A percentile compares a stretch with the other conserved stretches of the same genome.
phyloP scores from a whole-genome alignment of 64 coral and sea anemone species.

The Catalaphyllia jardinei region DNA sequence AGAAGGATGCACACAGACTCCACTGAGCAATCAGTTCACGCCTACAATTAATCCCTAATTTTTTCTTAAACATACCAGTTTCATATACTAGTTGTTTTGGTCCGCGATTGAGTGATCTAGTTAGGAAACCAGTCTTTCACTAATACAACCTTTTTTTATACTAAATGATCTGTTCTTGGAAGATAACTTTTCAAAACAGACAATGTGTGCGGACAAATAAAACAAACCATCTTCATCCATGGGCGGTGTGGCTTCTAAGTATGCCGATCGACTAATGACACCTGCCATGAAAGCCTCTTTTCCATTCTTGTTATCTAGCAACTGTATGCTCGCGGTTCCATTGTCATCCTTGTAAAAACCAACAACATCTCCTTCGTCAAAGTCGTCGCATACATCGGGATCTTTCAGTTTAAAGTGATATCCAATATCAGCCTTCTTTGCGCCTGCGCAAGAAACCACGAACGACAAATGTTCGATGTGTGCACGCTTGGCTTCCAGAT shows the following conservation, averaged over 20 bases:
- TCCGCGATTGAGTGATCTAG: no score
- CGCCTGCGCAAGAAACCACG: slow-evolving; percentile 30
- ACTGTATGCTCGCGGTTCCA: slow-evolving; percentile 63
- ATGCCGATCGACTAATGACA: slow-evolving; percentile 81
- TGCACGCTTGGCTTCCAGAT: slow-evolving; percentile 83
- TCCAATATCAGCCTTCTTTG: slow-evolving; percentile 82
- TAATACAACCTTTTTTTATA: no score
- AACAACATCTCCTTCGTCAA: slow-evolving; percentile 88
- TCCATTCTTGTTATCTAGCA: slow-evolving; percentile 64
- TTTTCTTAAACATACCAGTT: no score
- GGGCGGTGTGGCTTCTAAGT: slow-evolving; percentile 69
- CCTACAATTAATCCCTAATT: no score
- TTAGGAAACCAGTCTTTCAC: no score
- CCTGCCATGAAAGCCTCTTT: slow-evolving; percentile 80
- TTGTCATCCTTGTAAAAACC: slow-evolving; percentile 80
- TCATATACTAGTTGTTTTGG: no score
- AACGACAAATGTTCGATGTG: slow-evolving; percentile 75
- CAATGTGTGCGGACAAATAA: not conserved
- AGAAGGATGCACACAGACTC: no score
- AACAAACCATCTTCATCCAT: slow-evolving; percentile 33
- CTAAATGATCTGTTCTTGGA: no score
- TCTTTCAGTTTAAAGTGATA: slow-evolving; percentile 84
- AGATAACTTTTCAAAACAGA: no score
- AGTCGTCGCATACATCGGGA: slow-evolving; percentile 37
- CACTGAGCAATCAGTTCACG: no score